Evolutionary conservation across 53 echinoderm and acorn worm species (phyloP).

Genomic region (Astropecten irregularis): DNA sequence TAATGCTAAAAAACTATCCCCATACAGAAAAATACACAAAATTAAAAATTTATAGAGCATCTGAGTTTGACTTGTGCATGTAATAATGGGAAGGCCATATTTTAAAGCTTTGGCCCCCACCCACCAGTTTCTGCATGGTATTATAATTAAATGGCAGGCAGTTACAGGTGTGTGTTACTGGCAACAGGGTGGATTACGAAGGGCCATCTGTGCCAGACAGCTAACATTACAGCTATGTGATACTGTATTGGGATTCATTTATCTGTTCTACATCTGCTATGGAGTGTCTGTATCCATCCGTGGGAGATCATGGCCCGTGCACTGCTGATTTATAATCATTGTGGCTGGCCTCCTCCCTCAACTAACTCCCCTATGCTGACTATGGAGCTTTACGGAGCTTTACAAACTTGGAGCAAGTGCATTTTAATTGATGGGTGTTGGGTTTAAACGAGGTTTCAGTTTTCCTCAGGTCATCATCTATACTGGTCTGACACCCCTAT

Average conservation of each 20-base stretch:
- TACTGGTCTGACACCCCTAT: no score
- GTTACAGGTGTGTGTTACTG: slow-evolving; percentile 20
- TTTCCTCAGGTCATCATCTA: no score
- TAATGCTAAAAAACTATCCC: background rate
- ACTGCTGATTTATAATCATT: slow-evolving; percentile 36
- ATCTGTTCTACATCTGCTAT: slow-evolving; percentile 29
- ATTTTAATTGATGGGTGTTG: no score
- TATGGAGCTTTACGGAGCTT: no score
- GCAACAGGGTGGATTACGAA: slow-evolving; percentile 1
- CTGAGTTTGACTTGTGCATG: background rate
- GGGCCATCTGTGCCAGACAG: slow-evolving; percentile 4
- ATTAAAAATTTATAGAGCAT: slow-evolving; percentile 42
- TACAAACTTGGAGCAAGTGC: no score
- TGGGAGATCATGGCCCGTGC: no score
- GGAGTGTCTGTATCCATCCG: slow-evolving; percentile 23
- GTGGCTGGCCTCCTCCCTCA: no score
- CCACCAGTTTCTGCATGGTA: no score
- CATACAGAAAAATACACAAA: background rate
- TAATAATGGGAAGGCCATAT: background rate
- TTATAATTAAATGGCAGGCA: slow-evolving; percentile 21
- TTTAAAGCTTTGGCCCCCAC: background rate
- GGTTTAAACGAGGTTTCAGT: no score
- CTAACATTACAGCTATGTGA: slow-evolving; percentile 22
- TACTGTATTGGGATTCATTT: background rate
- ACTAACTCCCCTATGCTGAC: no score